phyloP scores from a whole-genome alignment of 2,113 vertebrate genomes.

The Apaloderma vittatum region DNA sequence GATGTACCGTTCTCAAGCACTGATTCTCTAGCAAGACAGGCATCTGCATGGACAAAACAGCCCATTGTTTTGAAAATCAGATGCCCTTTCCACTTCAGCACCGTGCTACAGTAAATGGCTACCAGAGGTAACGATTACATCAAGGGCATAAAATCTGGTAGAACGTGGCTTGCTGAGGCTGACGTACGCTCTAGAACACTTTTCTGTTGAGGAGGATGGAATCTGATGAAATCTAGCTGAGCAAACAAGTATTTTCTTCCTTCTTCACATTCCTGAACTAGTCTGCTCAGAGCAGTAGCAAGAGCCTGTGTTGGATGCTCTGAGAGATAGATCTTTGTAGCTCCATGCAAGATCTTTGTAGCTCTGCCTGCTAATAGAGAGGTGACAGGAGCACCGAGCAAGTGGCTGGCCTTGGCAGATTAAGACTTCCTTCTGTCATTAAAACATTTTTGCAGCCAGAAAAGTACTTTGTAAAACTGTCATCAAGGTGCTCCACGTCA shows the following conservation, averaged over 20 bases:
- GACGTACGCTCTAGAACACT: background rate
- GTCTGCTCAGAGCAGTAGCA: background rate
- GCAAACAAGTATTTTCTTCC: background rate
- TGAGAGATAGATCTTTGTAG: background rate
- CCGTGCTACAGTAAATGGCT: background rate
- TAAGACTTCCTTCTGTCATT: background rate
- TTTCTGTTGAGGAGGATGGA: background rate
- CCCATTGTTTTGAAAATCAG: background rate
- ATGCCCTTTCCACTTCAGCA: background rate
- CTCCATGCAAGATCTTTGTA: background rate
- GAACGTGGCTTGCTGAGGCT: fast-evolving
- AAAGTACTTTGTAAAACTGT: background rate
- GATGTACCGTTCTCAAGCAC: background rate
- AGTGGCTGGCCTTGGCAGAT: background rate
- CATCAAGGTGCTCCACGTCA: background rate
- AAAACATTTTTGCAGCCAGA: background rate
- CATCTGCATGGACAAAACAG: background rate
- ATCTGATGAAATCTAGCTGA: background rate
- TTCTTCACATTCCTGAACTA: background rate
- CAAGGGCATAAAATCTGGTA: background rate
- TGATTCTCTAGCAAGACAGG: background rate
- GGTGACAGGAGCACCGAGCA: background rate
- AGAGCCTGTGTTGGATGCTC: fast-evolving
- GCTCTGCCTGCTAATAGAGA: background rate
- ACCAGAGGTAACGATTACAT: background rate